Percentiles rank a stretch among this genome's conserved stretches.
Conservation (phyloP, 2,113 vertebrate genomes). For the Petromus typicus region DNA sequence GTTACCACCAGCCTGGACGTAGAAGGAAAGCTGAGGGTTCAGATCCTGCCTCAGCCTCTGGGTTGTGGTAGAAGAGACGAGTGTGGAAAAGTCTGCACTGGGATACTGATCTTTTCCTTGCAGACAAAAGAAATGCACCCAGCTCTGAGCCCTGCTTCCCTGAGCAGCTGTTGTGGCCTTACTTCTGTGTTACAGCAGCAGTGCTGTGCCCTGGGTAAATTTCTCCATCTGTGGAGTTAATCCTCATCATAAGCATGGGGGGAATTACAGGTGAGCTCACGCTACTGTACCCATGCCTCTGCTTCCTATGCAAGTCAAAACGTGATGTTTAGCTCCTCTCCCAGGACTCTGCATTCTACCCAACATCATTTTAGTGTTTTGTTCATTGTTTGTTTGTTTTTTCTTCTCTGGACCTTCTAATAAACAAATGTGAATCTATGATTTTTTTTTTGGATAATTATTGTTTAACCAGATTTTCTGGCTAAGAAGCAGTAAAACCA, state of each 20-base stretch:
- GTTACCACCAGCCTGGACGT: not conserved
- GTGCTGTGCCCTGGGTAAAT: rapidly evolving
- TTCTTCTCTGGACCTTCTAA: not conserved
- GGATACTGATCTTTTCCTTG: not conserved
- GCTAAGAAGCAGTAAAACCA: too few species aligned
- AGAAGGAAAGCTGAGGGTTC: not conserved
- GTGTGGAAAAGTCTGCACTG: not conserved
- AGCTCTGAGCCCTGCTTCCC: not conserved
- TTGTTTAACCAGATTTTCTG: too few species aligned
- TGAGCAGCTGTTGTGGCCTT: not conserved
- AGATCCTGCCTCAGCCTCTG: not conserved
- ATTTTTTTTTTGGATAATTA: not conserved
- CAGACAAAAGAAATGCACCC: not conserved
- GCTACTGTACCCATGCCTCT: not conserved
- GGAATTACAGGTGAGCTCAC: too few species aligned
- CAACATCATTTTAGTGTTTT: not conserved
- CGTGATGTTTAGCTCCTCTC: not conserved
- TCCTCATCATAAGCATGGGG: rapidly evolving
- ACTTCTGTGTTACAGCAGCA: not conserved
- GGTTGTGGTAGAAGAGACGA: not conserved
- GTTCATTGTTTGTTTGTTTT: not conserved
- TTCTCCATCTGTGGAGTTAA: not conserved
- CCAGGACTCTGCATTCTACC: not conserved
- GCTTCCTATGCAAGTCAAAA: not conserved
- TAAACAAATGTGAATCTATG: not conserved